Percentiles rank a stretch among this genome's conserved stretches.
Conservation (phyloP, 2,113 vertebrate species). For the Geococcyx californianus region DNA sequence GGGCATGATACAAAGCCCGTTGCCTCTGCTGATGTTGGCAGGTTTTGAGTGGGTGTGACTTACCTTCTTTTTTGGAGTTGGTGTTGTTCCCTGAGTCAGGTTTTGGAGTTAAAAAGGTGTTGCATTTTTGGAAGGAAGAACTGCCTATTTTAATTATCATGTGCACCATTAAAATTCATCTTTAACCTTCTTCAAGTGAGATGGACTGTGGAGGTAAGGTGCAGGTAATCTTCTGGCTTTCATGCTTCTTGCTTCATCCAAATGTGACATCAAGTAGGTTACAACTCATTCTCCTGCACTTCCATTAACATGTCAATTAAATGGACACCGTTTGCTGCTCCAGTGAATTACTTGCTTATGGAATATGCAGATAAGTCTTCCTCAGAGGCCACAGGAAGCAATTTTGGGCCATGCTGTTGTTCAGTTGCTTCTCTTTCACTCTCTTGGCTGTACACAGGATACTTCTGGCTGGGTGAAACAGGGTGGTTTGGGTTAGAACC, state of each 20-base stretch:
- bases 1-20: neutral
- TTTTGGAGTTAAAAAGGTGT: conserved; percentile 2
- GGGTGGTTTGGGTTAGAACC: neutral
- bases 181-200: neutral
- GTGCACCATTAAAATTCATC: neutral
- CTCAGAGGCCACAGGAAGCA: neutral
- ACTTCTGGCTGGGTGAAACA: neutral
- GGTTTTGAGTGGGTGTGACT: conserved; percentile 19
- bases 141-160: neutral
- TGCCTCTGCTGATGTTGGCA: conserved; percentile 44
- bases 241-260: neutral
- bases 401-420: neutral
- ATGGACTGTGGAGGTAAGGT: neutral
- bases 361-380: neutral
- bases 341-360: neutral
- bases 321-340: neutral
- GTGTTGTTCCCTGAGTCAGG: neutral
- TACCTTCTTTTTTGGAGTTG: neutral
- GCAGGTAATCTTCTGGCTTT: neutral
- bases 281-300: neutral
- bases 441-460: neutral
- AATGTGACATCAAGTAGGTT: neutral
- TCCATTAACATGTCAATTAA: neutral
- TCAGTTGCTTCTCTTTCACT: neutral
- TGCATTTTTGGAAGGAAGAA: neutral